Percentiles rank a stretch among this genome's conserved stretches.
Evolutionary conservation across 1,140 invertebrate genomes (phyloP).

Genomic region (Diorhabda sublineata): DNA sequence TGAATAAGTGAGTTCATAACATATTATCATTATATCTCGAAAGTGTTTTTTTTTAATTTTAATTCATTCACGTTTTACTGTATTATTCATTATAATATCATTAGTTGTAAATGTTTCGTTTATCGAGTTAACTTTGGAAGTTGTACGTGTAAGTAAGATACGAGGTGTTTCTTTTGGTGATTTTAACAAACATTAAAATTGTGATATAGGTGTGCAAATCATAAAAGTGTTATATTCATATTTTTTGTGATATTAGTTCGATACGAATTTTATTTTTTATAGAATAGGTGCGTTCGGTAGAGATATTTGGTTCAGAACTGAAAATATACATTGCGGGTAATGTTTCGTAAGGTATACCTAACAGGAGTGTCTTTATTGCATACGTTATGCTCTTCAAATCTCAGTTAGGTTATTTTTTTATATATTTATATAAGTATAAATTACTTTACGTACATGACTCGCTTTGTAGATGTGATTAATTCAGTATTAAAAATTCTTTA

Average conservation of each 20-base stretch:
- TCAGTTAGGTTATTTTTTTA: neutral
- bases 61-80: neutral
- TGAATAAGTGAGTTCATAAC: neutral
- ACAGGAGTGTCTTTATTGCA: neutral
- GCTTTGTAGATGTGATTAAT: neutral
- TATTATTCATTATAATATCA: neutral
- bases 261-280: constrained; percentile 1
- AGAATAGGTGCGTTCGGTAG: neutral
- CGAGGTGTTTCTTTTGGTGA: neutral
- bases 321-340: neutral
- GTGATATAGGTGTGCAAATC: constrained; percentile 2
- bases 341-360: neutral
- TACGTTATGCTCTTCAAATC: neutral
- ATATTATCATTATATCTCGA: neutral
- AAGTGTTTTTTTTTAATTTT: neutral
- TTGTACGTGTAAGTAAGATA: neutral
- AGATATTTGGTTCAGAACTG: neutral
- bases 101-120: neutral
- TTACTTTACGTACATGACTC: neutral
- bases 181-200: neutral
- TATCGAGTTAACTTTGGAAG: neutral
- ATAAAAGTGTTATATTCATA: constrained; percentile 3
- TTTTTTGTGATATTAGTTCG: constrained; percentile 2
- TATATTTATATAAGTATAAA: too few species aligned
- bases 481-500: neutral